A percentile compares a stretch with the other conserved stretches of the same genome.
Evolutionary conservation across 1,140 invertebrate genomes (phyloP).

Genomic region (Ostrea edulis): DNA sequence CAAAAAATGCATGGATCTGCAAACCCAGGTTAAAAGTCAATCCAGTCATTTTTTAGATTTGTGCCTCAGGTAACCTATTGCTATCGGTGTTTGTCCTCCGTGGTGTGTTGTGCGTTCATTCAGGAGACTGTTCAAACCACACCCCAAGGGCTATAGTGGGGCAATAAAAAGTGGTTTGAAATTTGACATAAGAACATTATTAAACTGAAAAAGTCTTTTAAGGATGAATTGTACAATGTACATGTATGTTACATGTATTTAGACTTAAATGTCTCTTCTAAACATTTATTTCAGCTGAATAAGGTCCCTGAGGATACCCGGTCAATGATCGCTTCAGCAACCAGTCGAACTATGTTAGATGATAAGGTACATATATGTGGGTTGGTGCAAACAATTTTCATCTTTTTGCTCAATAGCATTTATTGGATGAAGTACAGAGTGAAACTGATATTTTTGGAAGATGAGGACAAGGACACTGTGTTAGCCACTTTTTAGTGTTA

Average conservation of each 20-base stretch:
- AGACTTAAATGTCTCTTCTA: background rate
- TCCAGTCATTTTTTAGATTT: background rate
- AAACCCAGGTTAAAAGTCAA: slow-evolving; percentile 68
- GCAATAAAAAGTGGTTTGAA: too few species aligned
- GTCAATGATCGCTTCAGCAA: slow-evolving; percentile 62
- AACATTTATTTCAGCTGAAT: slow-evolving; percentile 46
- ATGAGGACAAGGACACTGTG: background rate
- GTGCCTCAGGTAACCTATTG: too few species aligned
- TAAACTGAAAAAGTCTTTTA: too few species aligned
- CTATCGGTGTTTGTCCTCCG: too few species aligned
- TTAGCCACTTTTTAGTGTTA: background rate
- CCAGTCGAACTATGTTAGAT: slow-evolving; percentile 65
- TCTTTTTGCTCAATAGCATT: background rate
- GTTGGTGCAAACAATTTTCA: background rate
- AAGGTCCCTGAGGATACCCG: slow-evolving; percentile 59
- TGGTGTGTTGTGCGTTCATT: too few species aligned
- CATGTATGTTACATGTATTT: too few species aligned
- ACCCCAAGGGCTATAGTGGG: too few species aligned
- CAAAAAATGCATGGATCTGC: slow-evolving; percentile 77
- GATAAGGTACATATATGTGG: slow-evolving; percentile 60
- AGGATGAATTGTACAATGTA: too few species aligned
- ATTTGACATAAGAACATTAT: too few species aligned
- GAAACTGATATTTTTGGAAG: background rate
- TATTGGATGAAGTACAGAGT: background rate
- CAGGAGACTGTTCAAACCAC: too few species aligned